These are phyloP conservation scores for Pomatostomus ruficeps DNA, from an alignment of 2,113 vertebrate species.

Conservation along the genomic window DNA sequence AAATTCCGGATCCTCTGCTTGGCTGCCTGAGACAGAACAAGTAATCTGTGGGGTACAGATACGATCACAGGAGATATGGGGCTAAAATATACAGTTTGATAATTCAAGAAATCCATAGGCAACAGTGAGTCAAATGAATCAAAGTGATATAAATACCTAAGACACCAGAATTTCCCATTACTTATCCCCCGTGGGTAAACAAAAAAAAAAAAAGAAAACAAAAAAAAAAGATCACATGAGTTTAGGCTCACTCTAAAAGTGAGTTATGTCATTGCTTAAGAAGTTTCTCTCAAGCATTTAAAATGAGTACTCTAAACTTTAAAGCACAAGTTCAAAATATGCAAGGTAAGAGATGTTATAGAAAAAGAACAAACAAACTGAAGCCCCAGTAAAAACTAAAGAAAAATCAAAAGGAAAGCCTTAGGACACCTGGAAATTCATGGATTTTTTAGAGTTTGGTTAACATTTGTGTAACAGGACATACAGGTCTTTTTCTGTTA, in stretches of 20 bases:
- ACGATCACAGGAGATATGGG: accelerated
- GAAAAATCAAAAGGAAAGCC: not conserved
- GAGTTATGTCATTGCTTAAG: not conserved
- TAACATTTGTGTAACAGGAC: not conserved
- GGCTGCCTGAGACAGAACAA: not conserved
- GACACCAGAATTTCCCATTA: not conserved
- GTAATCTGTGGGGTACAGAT: not conserved
- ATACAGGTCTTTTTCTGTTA: not conserved
- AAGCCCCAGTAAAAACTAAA: not conserved
- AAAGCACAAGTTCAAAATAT: not conserved
- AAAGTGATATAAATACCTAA: not conserved
- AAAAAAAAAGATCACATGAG: not conserved
- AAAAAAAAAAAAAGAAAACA: too few species aligned
- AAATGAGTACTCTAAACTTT: not conserved
- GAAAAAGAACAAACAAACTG: not conserved
- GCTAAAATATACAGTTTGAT: not conserved
- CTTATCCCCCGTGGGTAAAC: not conserved
- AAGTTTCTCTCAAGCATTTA: not conserved
- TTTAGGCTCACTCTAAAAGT: not conserved
- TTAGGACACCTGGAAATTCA: not conserved
- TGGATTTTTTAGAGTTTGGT: accelerated
- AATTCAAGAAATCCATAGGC: not conserved
- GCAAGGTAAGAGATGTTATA: not conserved
- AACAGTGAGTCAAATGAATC: not conserved
- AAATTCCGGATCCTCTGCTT: not conserved